Evolutionary conservation across 1,140 invertebrate genomes (phyloP), one percentile per base, ranked within the genome.

Genomic region (Drosophila ambigua): DNA sequence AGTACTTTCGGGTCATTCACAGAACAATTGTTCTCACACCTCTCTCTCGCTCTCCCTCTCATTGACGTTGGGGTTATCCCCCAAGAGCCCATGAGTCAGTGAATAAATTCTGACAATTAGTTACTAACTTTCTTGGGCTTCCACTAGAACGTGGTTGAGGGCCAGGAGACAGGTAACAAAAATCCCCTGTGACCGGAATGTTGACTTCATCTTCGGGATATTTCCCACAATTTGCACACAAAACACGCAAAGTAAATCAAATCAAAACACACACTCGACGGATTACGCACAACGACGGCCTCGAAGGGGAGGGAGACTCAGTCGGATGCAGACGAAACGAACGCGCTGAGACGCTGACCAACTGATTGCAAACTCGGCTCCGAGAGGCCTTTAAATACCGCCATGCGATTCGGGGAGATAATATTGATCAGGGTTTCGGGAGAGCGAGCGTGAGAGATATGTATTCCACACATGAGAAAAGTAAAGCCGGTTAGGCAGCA

Each of bases 71-170:
- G 16, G 64, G 67, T 48, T 65, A 51, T 26, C 24, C 24, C 64
- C 24, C 39, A 43, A 24, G 23, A 35, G 41, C 31, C 44, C 52
- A 23, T 61, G 63, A 73, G 57, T 77, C 73, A 87, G 24, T 23
- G 39, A 20, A 43, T 69, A 81, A 84, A 50, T 85, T 65, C 79
- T 39, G 23, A 15, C 31, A 48, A 35, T 6, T 5, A 16, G 53
- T 26, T 81, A 84, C 81, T 87, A 59, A 85, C 81, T 87, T 67
- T 77, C 60, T 57, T 85, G 81, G 65, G 81, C 69, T 43, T 55
- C n/a, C 26, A 67, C 77, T 31, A 76, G 55, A 76, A 60, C 31
- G 59, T 44, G 41, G 59, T 43, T 48, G 6, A 71, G 55, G 45
- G 58, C 48, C 50, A 81, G 43, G 15, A 64, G 35, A 9, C 53